Evolutionary conservation across 1,140 invertebrate genomes (phyloP), one percentile per base, ranked within the genome.

Genomic region (Drosophila teissieri): DNA sequence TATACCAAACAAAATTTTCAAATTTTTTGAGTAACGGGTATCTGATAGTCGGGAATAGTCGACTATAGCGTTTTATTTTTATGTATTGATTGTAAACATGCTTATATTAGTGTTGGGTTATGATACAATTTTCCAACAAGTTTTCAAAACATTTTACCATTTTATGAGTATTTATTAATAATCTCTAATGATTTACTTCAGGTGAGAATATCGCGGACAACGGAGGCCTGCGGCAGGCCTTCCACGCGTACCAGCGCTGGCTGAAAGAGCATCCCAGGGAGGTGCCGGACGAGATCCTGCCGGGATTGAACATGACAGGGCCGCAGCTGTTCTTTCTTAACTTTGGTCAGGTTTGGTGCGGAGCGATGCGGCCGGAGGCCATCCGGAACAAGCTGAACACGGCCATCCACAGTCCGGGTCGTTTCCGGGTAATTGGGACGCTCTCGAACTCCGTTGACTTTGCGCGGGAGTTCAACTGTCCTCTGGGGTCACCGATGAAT

Each of bases 161-260:
- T 22, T 4, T 6, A 11, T 6, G 11, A 36, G 7, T 12, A 15
- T 22, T 3, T 14, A n/a, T 22, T n/a, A 1, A 37, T 22, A 2
- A 12, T 19, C 4, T 53, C 5, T 53, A 2, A n/a, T 11, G 5
- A 27, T 15, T 11, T 0, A 6, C 27, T 49, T 12, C 39, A 91
- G 94, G 96, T 3, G 97, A 98, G 93, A 98, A 98, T 92, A 98
- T 98, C 61, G 97, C 97, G 1, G 97, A 98, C 84, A 98, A 98
- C 92, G 97, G 97, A 5, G 97, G 97, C 8, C 94, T 98, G 17
- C 97, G 97, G 70, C 96, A 97, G 92, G 95, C 96, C 4, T 97
- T 96, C 82, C 94, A 94, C 83, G 96, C 92, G 40, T 92, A 91
- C 60, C 88, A 81, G 46, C 78, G 78, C 48, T 92, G 92, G 92